These are phyloP conservation scores for Corydoras maculifer DNA, from an alignment of 2,113 vertebrate genomes.

Conservation along the genomic window DNA sequence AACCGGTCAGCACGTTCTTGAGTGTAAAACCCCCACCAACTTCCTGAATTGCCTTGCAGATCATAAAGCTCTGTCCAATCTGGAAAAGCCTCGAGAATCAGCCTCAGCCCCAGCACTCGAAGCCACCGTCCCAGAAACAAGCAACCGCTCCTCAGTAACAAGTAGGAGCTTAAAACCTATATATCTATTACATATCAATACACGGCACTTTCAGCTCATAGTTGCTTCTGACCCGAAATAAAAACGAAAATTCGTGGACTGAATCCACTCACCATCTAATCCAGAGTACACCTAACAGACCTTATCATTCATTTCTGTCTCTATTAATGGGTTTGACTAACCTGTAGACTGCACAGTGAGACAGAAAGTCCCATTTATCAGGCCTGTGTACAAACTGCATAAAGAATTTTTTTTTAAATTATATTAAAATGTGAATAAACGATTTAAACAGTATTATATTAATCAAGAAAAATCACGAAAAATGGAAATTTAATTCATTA, in stretches of 20 bases:
- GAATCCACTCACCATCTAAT: constrained; percentile 11
- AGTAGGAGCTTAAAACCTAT: constrained; percentile 70
- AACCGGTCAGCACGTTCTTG: no score
- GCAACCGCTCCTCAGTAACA: constrained; percentile 87
- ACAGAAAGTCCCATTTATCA: not conserved
- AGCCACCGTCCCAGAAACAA: constrained; percentile 83
- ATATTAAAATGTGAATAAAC: no score
- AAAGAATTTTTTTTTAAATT: no score
- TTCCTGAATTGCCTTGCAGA: constrained; percentile 68
- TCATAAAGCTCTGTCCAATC: constrained; percentile 81
- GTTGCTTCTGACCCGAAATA: not conserved
- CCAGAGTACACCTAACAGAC: not conserved
- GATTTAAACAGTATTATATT: no score
- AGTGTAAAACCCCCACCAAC: not conserved
- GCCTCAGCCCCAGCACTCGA: constrained; percentile 91
- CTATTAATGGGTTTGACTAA: not conserved
- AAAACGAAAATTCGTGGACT: not conserved
- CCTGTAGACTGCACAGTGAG: not conserved
- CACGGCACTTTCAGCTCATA: constrained; percentile 8
- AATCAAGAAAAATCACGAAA: no score
- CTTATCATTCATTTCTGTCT: not conserved
- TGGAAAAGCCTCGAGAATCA: constrained; percentile 92
- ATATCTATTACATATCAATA: constrained; percentile 6
- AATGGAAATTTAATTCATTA: no score
- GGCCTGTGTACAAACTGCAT: no score